phyloP scores from a whole-genome alignment of 2,113 vertebrate genomes.

The Spheniscus mendiculus region DNA sequence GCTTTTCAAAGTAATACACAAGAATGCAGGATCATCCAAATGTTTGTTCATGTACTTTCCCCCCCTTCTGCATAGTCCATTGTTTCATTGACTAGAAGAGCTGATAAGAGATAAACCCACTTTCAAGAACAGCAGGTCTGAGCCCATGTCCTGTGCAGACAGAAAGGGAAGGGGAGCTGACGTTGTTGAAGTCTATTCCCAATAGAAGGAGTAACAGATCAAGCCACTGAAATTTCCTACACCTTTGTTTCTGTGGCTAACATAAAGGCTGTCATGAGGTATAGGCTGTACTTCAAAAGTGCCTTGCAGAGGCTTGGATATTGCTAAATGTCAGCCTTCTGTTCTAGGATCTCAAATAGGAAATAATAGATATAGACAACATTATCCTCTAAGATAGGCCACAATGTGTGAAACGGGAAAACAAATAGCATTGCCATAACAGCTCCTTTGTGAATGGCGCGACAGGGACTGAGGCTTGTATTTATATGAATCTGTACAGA shows the following conservation, averaged over 20 bases:
- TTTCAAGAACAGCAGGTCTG: neutral
- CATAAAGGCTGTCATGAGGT: neutral
- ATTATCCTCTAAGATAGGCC: conserved; percentile 39
- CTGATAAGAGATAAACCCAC: neutral
- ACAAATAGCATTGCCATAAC: neutral
- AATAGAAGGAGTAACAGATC: neutral
- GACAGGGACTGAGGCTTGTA: conserved; percentile 50
- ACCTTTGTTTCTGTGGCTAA: neutral
- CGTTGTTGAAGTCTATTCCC: neutral
- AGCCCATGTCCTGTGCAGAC: neutral
- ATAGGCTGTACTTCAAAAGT: neutral
- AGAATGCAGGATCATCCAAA: neutral
- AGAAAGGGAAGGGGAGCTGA: neutral
- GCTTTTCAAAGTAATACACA: neutral
- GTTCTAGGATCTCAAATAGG: neutral
- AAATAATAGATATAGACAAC: conserved; percentile 36
- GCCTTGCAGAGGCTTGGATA: neutral
- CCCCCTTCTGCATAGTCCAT: neutral
- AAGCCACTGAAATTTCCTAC: neutral
- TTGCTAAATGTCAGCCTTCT: neutral
- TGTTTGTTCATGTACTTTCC: neutral
- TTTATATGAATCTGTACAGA: conserved; percentile 20
- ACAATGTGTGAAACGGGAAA: conserved; percentile 9
- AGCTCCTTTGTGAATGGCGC: conserved; percentile 53
- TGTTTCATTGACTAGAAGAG: neutral